Evolutionary conservation across 2,888 invertebrate genomes (phyloP).

Genomic region (Arctia plantaginis): DNA sequence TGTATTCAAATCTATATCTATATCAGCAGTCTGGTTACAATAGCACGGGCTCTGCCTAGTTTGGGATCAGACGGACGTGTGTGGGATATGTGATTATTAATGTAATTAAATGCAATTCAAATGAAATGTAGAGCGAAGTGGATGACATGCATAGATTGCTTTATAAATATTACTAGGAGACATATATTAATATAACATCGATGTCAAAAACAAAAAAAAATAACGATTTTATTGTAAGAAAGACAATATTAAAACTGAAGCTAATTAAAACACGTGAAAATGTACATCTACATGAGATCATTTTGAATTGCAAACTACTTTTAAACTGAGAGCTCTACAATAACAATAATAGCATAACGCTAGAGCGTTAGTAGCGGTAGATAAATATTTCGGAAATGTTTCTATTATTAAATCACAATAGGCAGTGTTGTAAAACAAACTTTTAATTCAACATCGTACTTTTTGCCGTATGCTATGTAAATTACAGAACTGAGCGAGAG

Average conservation of each 20-base stretch:
- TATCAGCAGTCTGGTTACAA: no score
- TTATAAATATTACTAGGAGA: neutral
- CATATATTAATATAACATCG: neutral
- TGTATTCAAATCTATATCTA: no score
- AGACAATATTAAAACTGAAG: neutral
- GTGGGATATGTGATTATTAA: no score
- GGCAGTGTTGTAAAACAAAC: slow-evolving; percentile 11
- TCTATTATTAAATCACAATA: neutral
- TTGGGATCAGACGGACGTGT: no score
- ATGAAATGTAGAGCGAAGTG: no score
- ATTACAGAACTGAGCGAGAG: slow-evolving; percentile 78
- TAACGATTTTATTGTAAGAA: neutral
- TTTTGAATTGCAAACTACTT: slow-evolving; percentile 22
- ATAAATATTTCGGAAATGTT: neutral
- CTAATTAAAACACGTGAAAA: neutral
- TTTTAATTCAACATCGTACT: slow-evolving; percentile 53
- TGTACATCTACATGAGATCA: slow-evolving; percentile 20
- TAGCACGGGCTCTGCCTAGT: no score
- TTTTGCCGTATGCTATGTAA: slow-evolving; percentile 70
- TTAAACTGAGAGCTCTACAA: neutral
- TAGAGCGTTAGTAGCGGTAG: no score
- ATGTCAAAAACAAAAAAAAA: neutral
- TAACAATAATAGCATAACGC: neutral
- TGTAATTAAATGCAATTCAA: neutral
- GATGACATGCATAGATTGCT: neutral